Evolutionary conservation across 2,888 invertebrate genomes (phyloP).

Genomic region (Thereva nobilitata): DNA sequence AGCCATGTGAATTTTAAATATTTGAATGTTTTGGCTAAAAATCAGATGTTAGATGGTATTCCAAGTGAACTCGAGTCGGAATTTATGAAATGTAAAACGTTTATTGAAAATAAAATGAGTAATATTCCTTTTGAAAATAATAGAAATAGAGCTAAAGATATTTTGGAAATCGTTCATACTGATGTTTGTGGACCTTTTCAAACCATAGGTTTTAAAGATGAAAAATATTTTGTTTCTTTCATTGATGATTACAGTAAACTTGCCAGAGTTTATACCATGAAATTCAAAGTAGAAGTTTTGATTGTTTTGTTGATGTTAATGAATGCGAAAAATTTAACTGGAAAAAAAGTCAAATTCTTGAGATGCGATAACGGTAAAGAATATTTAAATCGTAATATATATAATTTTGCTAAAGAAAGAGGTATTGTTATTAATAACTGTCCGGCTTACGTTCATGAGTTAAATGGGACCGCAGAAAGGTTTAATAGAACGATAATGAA

Average conservation of each 20-base stretch:
- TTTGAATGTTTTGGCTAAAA: too few relatives aligned
- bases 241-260: slow-evolving; percentile 42
- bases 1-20: too few relatives aligned
- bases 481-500: slow-evolving; percentile 43
- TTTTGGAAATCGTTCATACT: slow-evolving; percentile 25
- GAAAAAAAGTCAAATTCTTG: slow-evolving; percentile 40
- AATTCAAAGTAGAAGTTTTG: slow-evolving; percentile 40
- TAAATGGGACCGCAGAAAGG: slow-evolving; percentile 44
- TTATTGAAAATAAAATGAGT: slow-evolving; percentile 38
- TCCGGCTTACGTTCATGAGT: slow-evolving; percentile 44
- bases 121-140: slow-evolving; percentile 38
- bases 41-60: too few relatives aligned
- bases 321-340: slow-evolving; percentile 41
- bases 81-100: neutral
- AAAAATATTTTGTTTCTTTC: slow-evolving; percentile 43
- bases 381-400: slow-evolving; percentile 40
- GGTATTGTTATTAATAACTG: slow-evolving; percentile 41
- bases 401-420: slow-evolving; percentile 42
- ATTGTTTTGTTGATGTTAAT: slow-evolving; percentile 41
- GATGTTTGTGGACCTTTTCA: slow-evolving; percentile 30
- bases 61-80: too few relatives aligned
- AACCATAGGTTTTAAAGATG: slow-evolving; percentile 36
- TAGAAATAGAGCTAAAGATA: slow-evolving; percentile 30
- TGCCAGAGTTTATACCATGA: slow-evolving; percentile 40
- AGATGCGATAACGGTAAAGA: slow-evolving; percentile 43